Percentiles rank a stretch among this genome's conserved stretches.
These are phyloP conservation scores for Sialis fuliginosa DNA, from an alignment of 2,888 invertebrate species.

Conservation along the genomic window DNA sequence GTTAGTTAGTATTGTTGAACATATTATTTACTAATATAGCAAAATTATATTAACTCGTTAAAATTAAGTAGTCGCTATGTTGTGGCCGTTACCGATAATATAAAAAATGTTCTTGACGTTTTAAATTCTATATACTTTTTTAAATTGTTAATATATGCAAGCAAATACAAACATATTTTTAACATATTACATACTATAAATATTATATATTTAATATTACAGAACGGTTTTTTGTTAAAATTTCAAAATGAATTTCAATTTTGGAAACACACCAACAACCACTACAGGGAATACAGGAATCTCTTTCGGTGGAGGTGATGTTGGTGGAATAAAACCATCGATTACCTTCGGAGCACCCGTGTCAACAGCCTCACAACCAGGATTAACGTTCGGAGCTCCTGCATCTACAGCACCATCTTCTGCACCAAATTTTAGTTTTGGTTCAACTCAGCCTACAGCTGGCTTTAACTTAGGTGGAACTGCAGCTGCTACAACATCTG, in stretches of 20 bases:
- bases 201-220: no score
- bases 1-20: no score
- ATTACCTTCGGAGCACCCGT: conserved; percentile 20
- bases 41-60: no score
- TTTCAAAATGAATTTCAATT: conserved; percentile 3
- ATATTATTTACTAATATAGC: no score
- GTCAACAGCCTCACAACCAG: conserved; percentile 17
- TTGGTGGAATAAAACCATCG: conserved; percentile 19
- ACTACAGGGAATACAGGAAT: conserved; percentile 11
- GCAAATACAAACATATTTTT: no score
- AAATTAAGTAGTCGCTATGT: no score
- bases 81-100: no score
- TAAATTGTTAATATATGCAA: no score
- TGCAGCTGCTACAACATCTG: conserved; percentile 4
- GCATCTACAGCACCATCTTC: conserved; percentile 4
- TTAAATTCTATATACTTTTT: no score
- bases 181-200: no score
- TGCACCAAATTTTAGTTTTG: conserved; percentile 7
- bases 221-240: background rate
- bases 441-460: conserved; percentile 10
- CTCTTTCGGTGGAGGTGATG: conserved; percentile 23
- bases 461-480: conserved; percentile 13
- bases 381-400: conserved; percentile 12
- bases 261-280: conserved; percentile 2
- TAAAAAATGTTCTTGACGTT: no score